Evolutionary conservation across 2,797 vertebrate species (phyloP).

Genomic region (Neopelma chrysocephalum): DNA sequence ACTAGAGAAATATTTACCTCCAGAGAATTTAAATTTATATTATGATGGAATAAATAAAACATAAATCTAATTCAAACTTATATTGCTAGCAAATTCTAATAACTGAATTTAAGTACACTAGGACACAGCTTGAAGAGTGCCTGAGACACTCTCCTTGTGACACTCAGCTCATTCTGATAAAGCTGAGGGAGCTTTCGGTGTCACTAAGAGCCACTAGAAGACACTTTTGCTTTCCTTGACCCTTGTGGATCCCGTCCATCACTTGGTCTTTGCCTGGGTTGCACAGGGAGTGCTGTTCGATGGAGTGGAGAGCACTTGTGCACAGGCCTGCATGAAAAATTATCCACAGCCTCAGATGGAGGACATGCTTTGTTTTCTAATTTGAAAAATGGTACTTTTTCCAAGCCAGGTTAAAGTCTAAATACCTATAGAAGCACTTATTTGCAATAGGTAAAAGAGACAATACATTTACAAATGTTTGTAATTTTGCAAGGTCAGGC

Average conservation of each 20-base stretch:
- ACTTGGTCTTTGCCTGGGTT: neutral
- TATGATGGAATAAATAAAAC: neutral
- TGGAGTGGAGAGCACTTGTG: neutral
- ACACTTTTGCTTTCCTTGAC: neutral
- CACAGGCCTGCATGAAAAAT: neutral
- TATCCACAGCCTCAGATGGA: neutral
- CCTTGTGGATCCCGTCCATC: fast-evolving
- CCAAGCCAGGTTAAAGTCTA: neutral
- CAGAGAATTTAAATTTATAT: neutral
- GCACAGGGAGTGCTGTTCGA: fast-evolving
- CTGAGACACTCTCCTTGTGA: neutral
- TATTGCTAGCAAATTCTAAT: neutral
- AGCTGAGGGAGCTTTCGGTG: neutral
- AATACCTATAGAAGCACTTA: neutral
- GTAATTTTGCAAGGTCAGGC: neutral
- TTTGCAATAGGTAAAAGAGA: neutral
- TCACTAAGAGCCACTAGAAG: neutral
- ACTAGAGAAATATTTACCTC: neutral
- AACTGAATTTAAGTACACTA: neutral
- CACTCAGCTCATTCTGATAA: neutral
- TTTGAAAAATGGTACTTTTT: neutral
- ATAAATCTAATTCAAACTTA: neutral
- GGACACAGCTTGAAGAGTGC: neutral
- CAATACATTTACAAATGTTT: neutral
- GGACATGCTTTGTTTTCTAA: neutral